phyloP scores from a whole-genome alignment of 2,888 invertebrate genomes.

The Bellardia pandia region DNA sequence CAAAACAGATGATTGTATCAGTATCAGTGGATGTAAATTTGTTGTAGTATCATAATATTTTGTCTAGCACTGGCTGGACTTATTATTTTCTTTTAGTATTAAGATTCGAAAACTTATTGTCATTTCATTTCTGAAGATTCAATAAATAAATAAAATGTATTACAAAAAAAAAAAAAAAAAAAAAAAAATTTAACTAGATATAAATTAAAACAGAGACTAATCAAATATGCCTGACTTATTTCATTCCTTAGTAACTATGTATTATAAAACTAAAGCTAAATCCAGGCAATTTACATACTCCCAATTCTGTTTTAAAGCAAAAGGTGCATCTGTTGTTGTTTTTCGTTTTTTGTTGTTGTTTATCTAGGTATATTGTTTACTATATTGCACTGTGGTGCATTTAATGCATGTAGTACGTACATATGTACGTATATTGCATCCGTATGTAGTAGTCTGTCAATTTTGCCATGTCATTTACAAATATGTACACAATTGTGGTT shows the following conservation, averaged over 20 bases:
- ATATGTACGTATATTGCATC: neutral
- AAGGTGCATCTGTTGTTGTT: neutral
- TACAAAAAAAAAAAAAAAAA: no score
- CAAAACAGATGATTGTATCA: no score
- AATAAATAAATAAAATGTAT: no score
- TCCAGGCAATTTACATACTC: neutral
- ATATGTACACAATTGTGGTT: constrained; percentile 42
- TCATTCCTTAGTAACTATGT: neutral
- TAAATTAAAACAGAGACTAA: no score
- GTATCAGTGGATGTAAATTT: no score
- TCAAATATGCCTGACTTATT: neutral
- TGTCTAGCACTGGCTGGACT: no score
- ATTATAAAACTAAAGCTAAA: neutral
- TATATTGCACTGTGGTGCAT: neutral
- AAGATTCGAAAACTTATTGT: no score
- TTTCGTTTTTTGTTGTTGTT: neutral
- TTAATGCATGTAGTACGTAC: neutral
- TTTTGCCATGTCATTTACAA: constrained; percentile 56
- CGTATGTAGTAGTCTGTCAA: constrained; percentile 47
- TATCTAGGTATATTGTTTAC: neutral
- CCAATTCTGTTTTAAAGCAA: constrained; percentile 3
- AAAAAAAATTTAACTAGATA: no score
- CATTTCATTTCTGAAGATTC: no score
- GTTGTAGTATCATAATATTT: no score
- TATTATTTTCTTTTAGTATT: no score